phyloP scores from a whole-genome alignment of 2,113 vertebrate genomes.

The Capreolus pygargus region DNA sequence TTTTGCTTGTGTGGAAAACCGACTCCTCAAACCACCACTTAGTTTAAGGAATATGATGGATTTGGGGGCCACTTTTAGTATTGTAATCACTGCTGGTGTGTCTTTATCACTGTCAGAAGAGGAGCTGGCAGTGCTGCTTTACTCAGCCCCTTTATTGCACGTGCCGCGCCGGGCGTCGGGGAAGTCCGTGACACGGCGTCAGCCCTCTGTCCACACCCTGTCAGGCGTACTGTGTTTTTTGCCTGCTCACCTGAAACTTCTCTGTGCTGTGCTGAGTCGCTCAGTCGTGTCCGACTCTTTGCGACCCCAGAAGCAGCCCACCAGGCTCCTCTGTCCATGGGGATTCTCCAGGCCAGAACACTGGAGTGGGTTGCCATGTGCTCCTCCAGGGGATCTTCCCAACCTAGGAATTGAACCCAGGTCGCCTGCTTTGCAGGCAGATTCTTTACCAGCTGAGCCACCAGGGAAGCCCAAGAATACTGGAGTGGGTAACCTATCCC shows the following conservation, averaged over 20 bases:
- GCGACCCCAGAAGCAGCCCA: neutral
- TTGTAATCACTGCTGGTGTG: neutral
- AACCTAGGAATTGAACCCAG: neutral
- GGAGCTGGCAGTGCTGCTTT: neutral
- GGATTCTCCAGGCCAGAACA: neutral
- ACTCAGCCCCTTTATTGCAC: neutral
- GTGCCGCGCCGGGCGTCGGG: neutral
- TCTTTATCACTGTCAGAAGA: neutral
- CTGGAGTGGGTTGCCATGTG: neutral
- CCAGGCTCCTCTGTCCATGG: neutral
- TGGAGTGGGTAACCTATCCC: neutral
- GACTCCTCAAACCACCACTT: neutral
- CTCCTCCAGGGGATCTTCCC: neutral
- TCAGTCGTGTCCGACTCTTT: neutral
- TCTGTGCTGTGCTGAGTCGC: neutral
- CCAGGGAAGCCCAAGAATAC: neutral
- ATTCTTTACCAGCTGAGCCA: neutral
- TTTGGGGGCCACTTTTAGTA: neutral
- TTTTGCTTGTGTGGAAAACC: slow-evolving; percentile 19
- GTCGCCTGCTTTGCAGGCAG: neutral
- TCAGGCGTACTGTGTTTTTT: neutral
- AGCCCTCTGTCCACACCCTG: fast-evolving
- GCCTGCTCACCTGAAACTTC: neutral
- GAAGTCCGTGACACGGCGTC: neutral
- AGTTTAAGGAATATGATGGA: neutral